Evolutionary conservation across 2,888 invertebrate genomes (phyloP), one percentile per base, ranked within the genome.

Genomic region (Drosophila quinaria): DNA sequence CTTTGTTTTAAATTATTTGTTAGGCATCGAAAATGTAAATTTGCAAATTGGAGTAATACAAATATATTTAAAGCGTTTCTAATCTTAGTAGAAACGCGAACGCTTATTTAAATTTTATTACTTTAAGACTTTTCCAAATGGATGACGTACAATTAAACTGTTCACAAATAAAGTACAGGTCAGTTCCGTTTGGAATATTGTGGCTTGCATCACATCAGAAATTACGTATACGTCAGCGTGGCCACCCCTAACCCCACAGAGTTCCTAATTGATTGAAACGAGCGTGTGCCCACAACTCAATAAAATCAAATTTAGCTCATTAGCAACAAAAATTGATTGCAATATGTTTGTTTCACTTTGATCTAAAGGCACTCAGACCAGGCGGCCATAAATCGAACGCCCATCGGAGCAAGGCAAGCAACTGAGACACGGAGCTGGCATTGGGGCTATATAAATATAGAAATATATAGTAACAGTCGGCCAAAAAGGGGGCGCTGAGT

Each of bases 221-320:
- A 70, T 70, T 58, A 56, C 66, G 76, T 35, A 80, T 77, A 80
- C 76, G 80, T 50, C 74, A 54, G 35, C 52, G 44, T 13, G 59
- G 41, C 25, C 33, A 39, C 8, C 19, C 15, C 63, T 39, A 3
- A n/a, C 59, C 46, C 13, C 39, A 1, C 42, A 17, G 33, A 15
- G 41, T 39, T 2, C 6, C 41, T 74, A 72, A 72, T 72, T 72
- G 60, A 72, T 56, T 25, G 51, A 19, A 46, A 49, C 41, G 51
- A 31, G 47, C 50, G 39, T 25, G 50, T 54, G 37, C 59, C 55
- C 64, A 76, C 74, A 81, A 86, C 80, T 90, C 73, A 88, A 90
- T 90, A 82, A 90, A 90, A 82, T 80, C 78, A 82, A 90, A 86
- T 90, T 82, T 73, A 76, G 66, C 87, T 86, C 87, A 86, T 90